Evolutionary conservation across 2,113 vertebrate genomes (phyloP).

Genomic region (Steatornis caripensis): DNA sequence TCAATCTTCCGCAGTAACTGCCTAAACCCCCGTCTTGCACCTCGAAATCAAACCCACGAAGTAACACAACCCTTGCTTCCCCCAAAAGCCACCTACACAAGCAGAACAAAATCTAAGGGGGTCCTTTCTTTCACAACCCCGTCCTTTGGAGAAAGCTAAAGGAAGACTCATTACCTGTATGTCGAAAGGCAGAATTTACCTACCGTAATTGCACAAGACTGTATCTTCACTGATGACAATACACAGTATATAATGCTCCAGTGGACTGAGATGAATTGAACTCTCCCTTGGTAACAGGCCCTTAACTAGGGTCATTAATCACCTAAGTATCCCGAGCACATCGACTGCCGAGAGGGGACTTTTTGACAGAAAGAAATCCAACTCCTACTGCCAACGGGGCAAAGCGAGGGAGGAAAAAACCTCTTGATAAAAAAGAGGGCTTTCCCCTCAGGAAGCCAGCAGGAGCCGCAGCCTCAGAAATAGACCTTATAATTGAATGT

Average conservation of each 20-base stretch:
- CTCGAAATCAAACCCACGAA: not conserved
- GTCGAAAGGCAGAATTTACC: constrained; percentile 48
- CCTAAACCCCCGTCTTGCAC: not conserved
- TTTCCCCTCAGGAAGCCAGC: constrained; percentile 16
- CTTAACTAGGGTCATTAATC: constrained; percentile 72
- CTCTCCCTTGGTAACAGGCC: constrained; percentile 60
- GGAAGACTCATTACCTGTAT: not conserved
- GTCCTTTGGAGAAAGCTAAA: not conserved
- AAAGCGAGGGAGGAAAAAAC: not conserved
- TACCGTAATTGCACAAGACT: constrained; percentile 42
- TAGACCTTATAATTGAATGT: constrained; percentile 37
- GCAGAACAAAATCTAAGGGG: not conserved
- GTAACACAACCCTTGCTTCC: not conserved
- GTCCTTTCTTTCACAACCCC: not conserved
- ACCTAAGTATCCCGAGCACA: constrained; percentile 6
- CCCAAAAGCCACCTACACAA: not conserved
- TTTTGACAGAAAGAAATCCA: constrained; percentile 46
- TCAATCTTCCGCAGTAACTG: not conserved
- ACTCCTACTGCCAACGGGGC: not conserved
- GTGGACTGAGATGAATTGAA: constrained; percentile 73
- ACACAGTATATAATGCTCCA: constrained; percentile 38
- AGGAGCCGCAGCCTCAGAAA: constrained; percentile 15
- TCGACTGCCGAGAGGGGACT: constrained; percentile 57
- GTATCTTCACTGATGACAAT: constrained; percentile 41
- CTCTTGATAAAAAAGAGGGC: constrained; percentile 15